Conservation (phyloP, 2,888 invertebrate genomes). For the Chrysolina haemoptera region DNA sequence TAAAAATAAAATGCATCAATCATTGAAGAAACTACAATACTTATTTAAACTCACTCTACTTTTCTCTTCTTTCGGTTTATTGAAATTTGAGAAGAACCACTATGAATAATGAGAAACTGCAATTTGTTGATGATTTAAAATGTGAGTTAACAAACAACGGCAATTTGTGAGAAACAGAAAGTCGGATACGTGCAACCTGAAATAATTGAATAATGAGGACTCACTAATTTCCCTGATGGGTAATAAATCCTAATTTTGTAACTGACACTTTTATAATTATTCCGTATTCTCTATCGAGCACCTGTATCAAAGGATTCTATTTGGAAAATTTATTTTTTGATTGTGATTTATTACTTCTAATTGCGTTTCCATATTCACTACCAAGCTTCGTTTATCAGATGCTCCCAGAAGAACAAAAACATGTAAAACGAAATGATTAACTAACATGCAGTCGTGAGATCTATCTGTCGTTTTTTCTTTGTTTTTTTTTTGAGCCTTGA, state of each 20-base stretch:
- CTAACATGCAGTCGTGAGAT: neutral
- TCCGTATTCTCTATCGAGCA: conserved; percentile 30
- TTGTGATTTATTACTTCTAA: conserved; percentile 32
- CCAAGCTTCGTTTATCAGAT: neutral
- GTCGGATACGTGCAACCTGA: neutral
- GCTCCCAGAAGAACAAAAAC: neutral
- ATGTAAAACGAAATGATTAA: neutral
- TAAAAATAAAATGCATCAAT: too few species aligned
- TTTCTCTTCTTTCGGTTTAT: too few species aligned
- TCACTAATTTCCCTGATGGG: conserved; percentile 30
- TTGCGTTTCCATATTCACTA: conserved; percentile 24
- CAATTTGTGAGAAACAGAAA: neutral
- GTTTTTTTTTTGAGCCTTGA: too few species aligned
- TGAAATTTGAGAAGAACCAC: neutral
- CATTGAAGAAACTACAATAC: too few species aligned
- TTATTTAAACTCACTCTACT: too few species aligned
- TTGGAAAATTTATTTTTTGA: conserved; percentile 28
- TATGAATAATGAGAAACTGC: neutral
- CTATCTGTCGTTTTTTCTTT: neutral
- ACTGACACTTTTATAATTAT: conserved; percentile 30
- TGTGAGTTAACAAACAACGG: neutral
- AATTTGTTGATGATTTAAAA: conserved; percentile 12
- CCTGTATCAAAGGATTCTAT: conserved; percentile 32
- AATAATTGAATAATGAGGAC: conserved; percentile 24
- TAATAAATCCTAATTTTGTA: conserved; percentile 28